Base-by-base conservation (phyloP, 2,797 vertebrate genomes). In the Lepilemur septentrionalis region DNA sequence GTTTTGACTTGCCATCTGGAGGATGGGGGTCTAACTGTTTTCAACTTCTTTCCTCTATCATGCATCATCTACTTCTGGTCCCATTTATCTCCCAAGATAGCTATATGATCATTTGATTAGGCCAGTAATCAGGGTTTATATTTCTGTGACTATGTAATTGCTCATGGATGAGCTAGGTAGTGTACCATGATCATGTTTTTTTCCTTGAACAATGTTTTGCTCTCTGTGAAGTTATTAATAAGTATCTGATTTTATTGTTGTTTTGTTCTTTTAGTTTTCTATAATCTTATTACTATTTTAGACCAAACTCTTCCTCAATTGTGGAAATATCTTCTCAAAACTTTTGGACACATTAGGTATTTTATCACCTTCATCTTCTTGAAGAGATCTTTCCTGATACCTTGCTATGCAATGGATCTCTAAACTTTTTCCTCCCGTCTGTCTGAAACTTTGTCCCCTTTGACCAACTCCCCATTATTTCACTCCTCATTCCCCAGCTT, bases 201-300 rank as follows among this genome's bases (percentile, higher is more conserved):
- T 90, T 75, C 20, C 20, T 78, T 85, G 55, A 55, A 35, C 15
- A 79, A 84, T 61, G 63, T 85, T 81, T 94, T 63, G 7, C 41
- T 92, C 2, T 87, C 22, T 43, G 41, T 83, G 23, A 95, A 93
- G 43, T 70, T 52, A 48, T 63, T 52, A 48, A 15, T 67, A 72
- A 63, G 13, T 41, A 4, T 83, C 48, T 82, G 12, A 30, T 63
- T 93, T 97, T 86, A 73, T 85, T 85, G 25, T 61, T 75, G 13
- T 70, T 75, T 87, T 75, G 10, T 85, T 85, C 6, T 55, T 46
- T 90, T 59, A 32, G 57, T 72, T 94, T 95, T 90, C 55, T 92
- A 25, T 80, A 25, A 72, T 76, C 35, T 41, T 72, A 46, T 82
- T 46, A 43, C 23, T 86, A 11, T 85, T n/a, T 41, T 78, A 23